These are phyloP conservation scores for Bicyclus anynana DNA, from an alignment of 1,140 invertebrate genomes.

Conservation along the genomic window DNA sequence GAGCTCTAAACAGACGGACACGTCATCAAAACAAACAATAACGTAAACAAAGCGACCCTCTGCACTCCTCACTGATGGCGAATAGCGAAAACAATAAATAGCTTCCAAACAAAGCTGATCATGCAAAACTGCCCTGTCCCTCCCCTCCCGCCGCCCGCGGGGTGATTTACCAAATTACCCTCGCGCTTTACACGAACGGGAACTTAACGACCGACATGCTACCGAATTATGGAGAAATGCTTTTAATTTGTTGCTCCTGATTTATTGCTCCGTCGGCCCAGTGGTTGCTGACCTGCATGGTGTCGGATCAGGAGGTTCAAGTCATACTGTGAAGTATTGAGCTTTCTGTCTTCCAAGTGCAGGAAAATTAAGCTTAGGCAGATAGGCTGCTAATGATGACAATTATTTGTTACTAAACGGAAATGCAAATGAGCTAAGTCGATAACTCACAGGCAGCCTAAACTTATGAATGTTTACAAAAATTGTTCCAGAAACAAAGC, in stretches of 20 bases:
- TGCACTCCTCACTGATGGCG: not conserved
- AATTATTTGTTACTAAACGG: no score
- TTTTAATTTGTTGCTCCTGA: not conserved
- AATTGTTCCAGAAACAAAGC: no score
- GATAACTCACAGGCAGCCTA: no score
- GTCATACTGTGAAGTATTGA: not conserved
- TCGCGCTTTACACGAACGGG: not conserved
- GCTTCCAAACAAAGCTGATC: conserved; percentile 41
- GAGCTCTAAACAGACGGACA: not conserved
- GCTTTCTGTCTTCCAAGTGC: no score
- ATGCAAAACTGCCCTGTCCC: conserved; percentile 38
- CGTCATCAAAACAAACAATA: conserved; percentile 12
- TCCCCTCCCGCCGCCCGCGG: conserved; percentile 3
- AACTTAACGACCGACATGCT: not conserved
- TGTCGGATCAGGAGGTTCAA: not conserved
- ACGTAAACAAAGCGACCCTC: conserved; percentile 17
- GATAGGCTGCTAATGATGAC: no score
- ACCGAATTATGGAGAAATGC: not conserved
- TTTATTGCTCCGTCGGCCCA: not conserved
- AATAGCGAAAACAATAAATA: conserved; percentile 38
- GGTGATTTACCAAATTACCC: not conserved
- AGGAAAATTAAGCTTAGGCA: no score
- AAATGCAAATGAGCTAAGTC: no score
- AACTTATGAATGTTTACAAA: no score
- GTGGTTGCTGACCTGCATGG: no score